A percentile compares a stretch with the other conserved stretches of the same genome.
phyloP scores from a whole-genome alignment of 2,113 vertebrate genomes.

The Aptenodytes forsteri region DNA sequence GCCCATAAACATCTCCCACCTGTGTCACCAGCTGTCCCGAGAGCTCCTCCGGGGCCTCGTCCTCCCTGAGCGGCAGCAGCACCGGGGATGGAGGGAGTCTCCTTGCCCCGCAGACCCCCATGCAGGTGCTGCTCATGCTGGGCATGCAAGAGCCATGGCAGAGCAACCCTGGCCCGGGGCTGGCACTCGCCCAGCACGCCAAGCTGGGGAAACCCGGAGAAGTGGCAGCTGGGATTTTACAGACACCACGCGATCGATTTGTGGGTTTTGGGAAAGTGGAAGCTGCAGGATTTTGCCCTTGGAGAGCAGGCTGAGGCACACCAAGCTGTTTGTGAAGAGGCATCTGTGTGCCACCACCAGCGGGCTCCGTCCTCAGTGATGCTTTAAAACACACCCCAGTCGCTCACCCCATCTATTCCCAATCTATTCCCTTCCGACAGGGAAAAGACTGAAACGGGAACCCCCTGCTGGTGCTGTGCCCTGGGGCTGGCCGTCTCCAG shows the following conservation, averaged over 20 bases:
- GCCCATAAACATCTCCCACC: neutral
- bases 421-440: neutral
- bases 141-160: fast-evolving
- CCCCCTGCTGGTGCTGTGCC: neutral
- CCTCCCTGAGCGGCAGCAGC: neutral
- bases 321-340: neutral
- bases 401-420: fast-evolving
- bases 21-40: fast-evolving
- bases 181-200: neutral
- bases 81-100: neutral
- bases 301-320: neutral
- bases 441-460: neutral
- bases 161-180: neutral
- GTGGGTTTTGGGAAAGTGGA: neutral
- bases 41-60: fast-evolving
- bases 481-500: neutral
- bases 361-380: fast-evolving
- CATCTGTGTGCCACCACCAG: neutral
- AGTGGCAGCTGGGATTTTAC: neutral
- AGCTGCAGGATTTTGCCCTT: neutral
- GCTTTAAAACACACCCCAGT: neutral
- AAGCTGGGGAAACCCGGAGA: neutral
- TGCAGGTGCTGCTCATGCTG: fast-evolving
- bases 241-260: neutral
- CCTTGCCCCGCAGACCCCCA: neutral